Conservation (phyloP, 2,113 vertebrate genomes). For the Alethe castanea region DNA sequence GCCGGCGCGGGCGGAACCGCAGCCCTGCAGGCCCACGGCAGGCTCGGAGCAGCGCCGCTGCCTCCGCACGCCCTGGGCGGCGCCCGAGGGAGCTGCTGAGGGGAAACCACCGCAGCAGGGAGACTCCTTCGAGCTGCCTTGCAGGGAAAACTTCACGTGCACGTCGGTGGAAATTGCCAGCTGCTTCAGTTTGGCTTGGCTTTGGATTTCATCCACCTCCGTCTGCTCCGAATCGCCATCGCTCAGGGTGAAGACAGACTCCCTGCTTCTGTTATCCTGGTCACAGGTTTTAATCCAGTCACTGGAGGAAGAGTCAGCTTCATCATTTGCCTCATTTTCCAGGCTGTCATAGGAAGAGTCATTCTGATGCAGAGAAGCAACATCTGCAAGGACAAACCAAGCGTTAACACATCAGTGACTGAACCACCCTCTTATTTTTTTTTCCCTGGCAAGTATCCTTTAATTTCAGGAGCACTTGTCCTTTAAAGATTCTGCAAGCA, state of each 20-base stretch:
- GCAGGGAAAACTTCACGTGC: slow-evolving; percentile 34
- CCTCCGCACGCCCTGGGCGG: slow-evolving; percentile 64
- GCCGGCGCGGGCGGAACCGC: not conserved
- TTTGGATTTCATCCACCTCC: slow-evolving; percentile 67
- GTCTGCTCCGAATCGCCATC: slow-evolving; percentile 82
- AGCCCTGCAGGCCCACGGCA: slow-evolving; percentile 58
- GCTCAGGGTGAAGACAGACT: slow-evolving; percentile 88
- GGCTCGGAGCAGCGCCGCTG: slow-evolving; percentile 86
- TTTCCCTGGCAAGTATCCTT: not conserved
- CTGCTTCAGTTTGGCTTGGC: slow-evolving; percentile 68
- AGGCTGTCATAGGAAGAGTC: slow-evolving; percentile 93
- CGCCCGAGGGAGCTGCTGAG: slow-evolving; percentile 17
- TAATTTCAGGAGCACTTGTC: not conserved
- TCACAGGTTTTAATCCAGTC: slow-evolving; percentile 71
- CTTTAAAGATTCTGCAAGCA: not conserved
- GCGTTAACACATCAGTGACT: not conserved
- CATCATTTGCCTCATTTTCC: slow-evolving; percentile 90
- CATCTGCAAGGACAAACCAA: slow-evolving; percentile 72
- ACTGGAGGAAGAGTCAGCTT: slow-evolving; percentile 80
- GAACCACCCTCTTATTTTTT: not conserved
- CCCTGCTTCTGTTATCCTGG: slow-evolving; percentile 86
- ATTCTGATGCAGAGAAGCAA: slow-evolving; percentile 85
- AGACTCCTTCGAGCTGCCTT: slow-evolving; percentile 20
- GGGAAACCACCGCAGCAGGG: slow-evolving; percentile 9
- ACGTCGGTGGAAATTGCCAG: slow-evolving; percentile 44